Evolutionary conservation across 2,797 vertebrate species (phyloP), one percentile per base, ranked within the genome.

Genomic region (Brachyrhaphis roseni): DNA sequence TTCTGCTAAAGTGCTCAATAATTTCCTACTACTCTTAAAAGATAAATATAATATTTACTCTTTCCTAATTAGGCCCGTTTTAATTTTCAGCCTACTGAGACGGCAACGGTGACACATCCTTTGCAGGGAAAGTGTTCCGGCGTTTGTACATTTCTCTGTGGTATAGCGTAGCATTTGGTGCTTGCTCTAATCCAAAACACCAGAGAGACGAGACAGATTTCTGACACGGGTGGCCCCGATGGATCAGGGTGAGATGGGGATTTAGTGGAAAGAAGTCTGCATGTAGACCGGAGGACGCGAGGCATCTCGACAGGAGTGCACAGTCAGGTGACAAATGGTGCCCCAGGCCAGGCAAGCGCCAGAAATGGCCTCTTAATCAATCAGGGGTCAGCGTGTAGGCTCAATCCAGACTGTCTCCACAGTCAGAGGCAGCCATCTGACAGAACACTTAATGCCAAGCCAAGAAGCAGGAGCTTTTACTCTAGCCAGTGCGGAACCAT

Each of bases 271-370:
- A 86, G n/a, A 90, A 78, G 79, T 85, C 84, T 84, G 80, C 74
- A 70, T 86, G 78, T 82, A 90, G 87, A 88, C 82, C 90, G 86
- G 81, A 87, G 82, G 86, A 89, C 78, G 68, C 23, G 80, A 93
- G 84, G 88, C 86, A 70, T 90, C 92, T 87, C 87, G 77, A 86
- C 89, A 83, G 89, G 87, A 88, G 85, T 86, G 89, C 77, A 87
- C 86, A 91, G 90, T 93, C 93, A 91, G 93, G 94, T 95, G 95
- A 95, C 94, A 95, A 95, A 95, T 94, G 94, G 91, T 92, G 87
- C 84, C 88, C 76, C 79, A 78, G 90, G 84, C 93, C 89, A 89
- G 87, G 78, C 83, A 64, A 92, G 93, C 82, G 89, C 87, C 92
- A 94, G 91, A 91, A 92, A 91, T 79, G 90, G 89, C 87, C 94